phyloP scores from a whole-genome alignment of 2,888 invertebrate genomes.

The Adelphocoris suturalis region DNA sequence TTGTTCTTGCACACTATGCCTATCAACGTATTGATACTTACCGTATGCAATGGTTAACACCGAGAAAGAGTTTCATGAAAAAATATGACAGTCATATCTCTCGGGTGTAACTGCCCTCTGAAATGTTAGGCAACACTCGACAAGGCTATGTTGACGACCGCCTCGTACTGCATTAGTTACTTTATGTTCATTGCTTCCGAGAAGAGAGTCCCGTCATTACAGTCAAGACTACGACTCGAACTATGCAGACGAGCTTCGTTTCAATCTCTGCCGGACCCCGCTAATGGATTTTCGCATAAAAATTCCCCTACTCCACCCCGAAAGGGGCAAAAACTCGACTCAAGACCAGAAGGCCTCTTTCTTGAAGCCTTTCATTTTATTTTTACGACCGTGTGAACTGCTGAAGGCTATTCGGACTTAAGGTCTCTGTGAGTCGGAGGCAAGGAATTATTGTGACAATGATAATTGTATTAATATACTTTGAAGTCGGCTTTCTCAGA shows the following conservation, averaged over 20 bases:
- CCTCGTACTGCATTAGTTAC: conserved; percentile 5
- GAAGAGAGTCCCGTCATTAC: conserved; percentile 50
- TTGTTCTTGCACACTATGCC: too few species aligned
- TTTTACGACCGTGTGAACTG: conserved; percentile 66
- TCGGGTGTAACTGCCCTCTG: conserved; percentile 1
- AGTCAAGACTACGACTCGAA: conserved; percentile 37
- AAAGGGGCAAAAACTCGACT: conserved; percentile 53
- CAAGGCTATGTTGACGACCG: conserved; percentile 27
- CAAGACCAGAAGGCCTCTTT: conserved; percentile 62
- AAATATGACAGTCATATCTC: conserved; percentile 25
- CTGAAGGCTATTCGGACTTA: conserved; percentile 45
- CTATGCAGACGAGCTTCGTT: conserved; percentile 63
- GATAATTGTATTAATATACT: conserved; percentile 66
- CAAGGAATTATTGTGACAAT: conserved; percentile 64
- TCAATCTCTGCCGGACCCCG: conserved; percentile 44
- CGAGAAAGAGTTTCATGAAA: background rate
- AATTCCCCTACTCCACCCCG: conserved; percentile 44
- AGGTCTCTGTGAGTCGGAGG: background rate
- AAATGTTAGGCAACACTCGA: conserved; percentile 21
- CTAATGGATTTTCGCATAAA: conserved; percentile 66
- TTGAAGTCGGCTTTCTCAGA: conserved; percentile 61
- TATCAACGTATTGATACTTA: too few species aligned
- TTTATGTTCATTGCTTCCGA: conserved; percentile 51
- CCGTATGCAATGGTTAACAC: too few species aligned
- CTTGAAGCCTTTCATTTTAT: conserved; percentile 47